These are phyloP conservation scores for Melolontha melolontha DNA, from an alignment of 2,888 invertebrate genomes.

Conservation along the genomic window DNA sequence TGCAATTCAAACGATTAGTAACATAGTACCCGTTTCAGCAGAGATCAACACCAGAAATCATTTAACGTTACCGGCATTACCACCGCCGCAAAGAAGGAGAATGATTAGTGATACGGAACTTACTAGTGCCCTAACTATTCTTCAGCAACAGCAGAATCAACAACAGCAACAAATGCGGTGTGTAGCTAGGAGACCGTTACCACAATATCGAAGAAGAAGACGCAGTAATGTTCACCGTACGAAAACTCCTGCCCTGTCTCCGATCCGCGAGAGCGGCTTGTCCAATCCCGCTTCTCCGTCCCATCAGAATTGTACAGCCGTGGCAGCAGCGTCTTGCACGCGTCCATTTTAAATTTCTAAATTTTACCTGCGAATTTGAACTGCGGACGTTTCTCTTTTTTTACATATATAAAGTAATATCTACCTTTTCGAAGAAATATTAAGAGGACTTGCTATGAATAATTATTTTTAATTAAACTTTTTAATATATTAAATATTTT, in stretches of 20 bases:
- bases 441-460: no score
- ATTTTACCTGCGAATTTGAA: constrained; percentile 9
- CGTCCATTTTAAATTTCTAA: constrained; percentile 54
- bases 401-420: constrained; percentile 5
- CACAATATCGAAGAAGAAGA: constrained; percentile 57
- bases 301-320: constrained; percentile 62
- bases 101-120: constrained; percentile 65
- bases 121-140: constrained; percentile 60
- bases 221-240: constrained; percentile 60
- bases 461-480: no score
- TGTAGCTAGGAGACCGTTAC: constrained; percentile 48
- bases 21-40: constrained; percentile 66
- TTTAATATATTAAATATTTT: no score
- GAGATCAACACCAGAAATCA: constrained; percentile 44
- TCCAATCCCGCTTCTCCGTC: constrained; percentile 78
- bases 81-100: constrained; percentile 65
- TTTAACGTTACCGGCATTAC: constrained; percentile 58
- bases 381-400: constrained; percentile 11
- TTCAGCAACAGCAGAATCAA: constrained; percentile 60
- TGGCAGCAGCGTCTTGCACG: constrained; percentile 61
- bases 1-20: constrained; percentile 70
- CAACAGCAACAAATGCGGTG: constrained; percentile 50
- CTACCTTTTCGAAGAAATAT: constrained; percentile 9
- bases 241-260: constrained; percentile 72
- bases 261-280: constrained; percentile 78